phyloP scores from a whole-genome alignment of 2,113 vertebrate genomes.

The Danionella cerebrum region DNA sequence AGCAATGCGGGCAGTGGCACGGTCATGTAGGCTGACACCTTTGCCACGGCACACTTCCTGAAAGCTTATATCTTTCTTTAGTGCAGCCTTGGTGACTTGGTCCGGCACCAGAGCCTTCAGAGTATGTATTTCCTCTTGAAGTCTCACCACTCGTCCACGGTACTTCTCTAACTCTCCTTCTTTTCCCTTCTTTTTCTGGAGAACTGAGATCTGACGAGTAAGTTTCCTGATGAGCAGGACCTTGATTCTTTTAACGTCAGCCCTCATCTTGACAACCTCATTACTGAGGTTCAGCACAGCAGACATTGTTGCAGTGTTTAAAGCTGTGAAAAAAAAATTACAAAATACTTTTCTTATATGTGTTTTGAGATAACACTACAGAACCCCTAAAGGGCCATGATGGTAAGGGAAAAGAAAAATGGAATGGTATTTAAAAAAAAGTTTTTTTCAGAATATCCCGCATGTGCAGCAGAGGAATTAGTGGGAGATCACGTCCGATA shows the following conservation, averaged over 20 bases:
- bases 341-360: no score
- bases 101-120: constrained; percentile 82
- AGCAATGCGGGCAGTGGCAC: constrained; percentile 79
- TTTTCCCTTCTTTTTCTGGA: constrained; percentile 84
- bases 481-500: no score
- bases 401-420: no score
- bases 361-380: no score
- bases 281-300: constrained; percentile 61
- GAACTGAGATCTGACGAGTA: constrained; percentile 70
- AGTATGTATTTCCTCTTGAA: constrained; percentile 83
- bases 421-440: neutral
- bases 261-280: constrained; percentile 93
- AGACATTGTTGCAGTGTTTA: constrained; percentile 24
- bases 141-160: constrained; percentile 72
- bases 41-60: constrained; percentile 79
- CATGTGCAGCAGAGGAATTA: no score
- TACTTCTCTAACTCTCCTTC: constrained; percentile 74
- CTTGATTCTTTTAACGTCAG: constrained; percentile 84
- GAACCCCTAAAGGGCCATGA: no score
- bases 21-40: constrained; percentile 65
- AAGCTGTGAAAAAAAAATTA: no score
- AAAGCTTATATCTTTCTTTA: constrained; percentile 77
- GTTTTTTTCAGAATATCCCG: no score
- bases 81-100: constrained; percentile 78
- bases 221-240: constrained; percentile 81